Conservation (phyloP, 2,888 invertebrate genomes). For the Achlya flavicornis region DNA sequence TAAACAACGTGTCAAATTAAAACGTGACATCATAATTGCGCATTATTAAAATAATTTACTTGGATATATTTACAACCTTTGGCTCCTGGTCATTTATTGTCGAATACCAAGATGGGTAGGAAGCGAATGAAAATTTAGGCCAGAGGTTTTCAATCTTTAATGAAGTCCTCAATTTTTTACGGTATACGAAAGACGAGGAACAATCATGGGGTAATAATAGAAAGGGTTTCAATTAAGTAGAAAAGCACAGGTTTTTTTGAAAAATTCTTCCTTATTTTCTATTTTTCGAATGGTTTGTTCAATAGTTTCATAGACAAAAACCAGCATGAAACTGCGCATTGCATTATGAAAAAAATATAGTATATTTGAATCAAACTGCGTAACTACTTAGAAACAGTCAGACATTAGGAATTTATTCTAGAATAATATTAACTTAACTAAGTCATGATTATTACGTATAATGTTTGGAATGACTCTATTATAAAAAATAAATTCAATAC, state of each 20-base stretch:
- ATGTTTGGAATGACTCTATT: neutral
- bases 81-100: conserved; percentile 1
- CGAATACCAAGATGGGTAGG: neutral
- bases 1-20: neutral
- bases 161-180: neutral
- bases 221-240: no score
- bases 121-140: neutral
- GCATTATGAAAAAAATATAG: no score
- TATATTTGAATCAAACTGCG: no score
- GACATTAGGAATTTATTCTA: neutral
- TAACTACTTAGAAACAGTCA: neutral
- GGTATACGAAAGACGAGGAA: no score
- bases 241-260: no score
- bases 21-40: neutral
- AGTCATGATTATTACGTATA: neutral
- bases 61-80: neutral
- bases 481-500: neutral
- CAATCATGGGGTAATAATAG: no score
- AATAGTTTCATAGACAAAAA: no score
- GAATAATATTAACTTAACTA: conserved; percentile 6
- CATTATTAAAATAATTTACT: neutral
- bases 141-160: neutral
- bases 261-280: no score
- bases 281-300: no score
- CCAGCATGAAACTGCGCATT: no score